A percentile compares a stretch with the other conserved stretches of the same genome.
Evolutionary conservation across 2,113 vertebrate genomes (phyloP).

Genomic region (Sprattus sprattus): DNA sequence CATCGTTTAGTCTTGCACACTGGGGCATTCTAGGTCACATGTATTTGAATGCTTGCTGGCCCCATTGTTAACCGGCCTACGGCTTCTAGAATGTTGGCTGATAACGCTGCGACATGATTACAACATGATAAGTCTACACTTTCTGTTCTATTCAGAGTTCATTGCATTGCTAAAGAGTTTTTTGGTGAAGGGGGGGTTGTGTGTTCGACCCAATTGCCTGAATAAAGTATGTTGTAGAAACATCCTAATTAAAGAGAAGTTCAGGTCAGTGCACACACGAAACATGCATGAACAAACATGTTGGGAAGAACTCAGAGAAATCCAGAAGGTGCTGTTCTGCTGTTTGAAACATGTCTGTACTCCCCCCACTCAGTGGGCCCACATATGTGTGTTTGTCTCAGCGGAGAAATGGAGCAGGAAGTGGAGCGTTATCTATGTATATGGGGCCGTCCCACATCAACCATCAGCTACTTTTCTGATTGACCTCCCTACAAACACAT

Average conservation of each 20-base stretch:
- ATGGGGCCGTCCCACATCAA: neutral
- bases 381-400: neutral
- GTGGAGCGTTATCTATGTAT: neutral
- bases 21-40: neutral
- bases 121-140: neutral
- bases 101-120: neutral
- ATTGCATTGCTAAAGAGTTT: neutral
- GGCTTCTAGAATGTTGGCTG: neutral
- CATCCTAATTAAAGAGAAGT: neutral
- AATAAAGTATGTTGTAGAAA: neutral
- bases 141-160: neutral
- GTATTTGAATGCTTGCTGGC: neutral
- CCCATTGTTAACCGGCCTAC: neutral
- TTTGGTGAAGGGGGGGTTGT: neutral
- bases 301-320: neutral
- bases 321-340: constrained; percentile 9
- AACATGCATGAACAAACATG: constrained; percentile 16
- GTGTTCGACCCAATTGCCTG: constrained; percentile 1
- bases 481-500: neutral
- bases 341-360: neutral
- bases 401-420: neutral
- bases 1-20: neutral
- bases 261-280: neutral
- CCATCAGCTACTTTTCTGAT: neutral
- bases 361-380: neutral